Percentiles rank a stretch among this genome's conserved stretches.
These are phyloP conservation scores for Catocala sponsa DNA, from an alignment of 2,888 invertebrate genomes.

Conservation along the genomic window DNA sequence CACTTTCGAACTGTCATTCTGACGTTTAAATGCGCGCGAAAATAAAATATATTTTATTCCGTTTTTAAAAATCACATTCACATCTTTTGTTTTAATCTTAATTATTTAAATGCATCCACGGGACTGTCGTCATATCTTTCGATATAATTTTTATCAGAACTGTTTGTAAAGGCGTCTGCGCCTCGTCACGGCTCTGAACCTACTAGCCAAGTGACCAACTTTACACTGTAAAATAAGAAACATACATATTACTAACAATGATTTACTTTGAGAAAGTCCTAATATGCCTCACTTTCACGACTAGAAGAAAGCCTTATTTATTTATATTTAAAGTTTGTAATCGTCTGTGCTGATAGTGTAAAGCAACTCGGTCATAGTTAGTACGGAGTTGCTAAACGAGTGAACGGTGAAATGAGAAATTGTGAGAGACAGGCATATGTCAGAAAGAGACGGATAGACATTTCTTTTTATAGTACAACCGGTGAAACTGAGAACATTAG, in stretches of 20 bases:
- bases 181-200: constrained; percentile 70
- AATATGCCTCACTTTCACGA: constrained; percentile 55
- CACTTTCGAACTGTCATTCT: constrained; percentile 83
- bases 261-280: constrained; percentile 64
- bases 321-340: constrained; percentile 27
- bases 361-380: constrained; percentile 70
- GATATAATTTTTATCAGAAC: constrained; percentile 34
- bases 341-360: constrained; percentile 17
- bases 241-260: constrained; percentile 78
- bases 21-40: constrained; percentile 71
- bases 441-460: constrained; percentile 70
- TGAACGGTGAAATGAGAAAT: constrained; percentile 88
- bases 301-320: constrained; percentile 36
- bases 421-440: constrained; percentile 76
- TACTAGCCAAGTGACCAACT: constrained; percentile 88
- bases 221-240: constrained; percentile 86
- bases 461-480: constrained; percentile 72
- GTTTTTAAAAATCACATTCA: constrained; percentile 56
- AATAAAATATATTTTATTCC: constrained; percentile 47
- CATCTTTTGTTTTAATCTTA: constrained; percentile 63
- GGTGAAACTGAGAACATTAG: constrained; percentile 57
- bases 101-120: constrained; percentile 60
- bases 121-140: constrained; percentile 75
- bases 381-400: constrained; percentile 82
- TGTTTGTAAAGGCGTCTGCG: constrained; percentile 64